A percentile compares a stretch with the other conserved stretches of the same genome.
Conservation (phyloP, 2,888 invertebrate species). For the Morinoia aosen region DNA sequence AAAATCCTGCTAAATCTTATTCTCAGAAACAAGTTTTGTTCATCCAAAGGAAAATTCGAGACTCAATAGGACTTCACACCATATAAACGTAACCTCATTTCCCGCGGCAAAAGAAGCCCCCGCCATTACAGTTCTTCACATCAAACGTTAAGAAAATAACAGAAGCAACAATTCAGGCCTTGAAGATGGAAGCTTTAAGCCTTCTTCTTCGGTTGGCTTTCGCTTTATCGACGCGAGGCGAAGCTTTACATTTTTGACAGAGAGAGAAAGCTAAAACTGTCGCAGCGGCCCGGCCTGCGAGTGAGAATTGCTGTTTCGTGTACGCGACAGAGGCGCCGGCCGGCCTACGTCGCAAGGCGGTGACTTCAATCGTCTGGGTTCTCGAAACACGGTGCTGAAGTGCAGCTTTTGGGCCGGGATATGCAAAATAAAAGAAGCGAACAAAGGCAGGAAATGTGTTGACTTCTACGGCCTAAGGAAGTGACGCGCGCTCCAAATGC, state of each 20-base stretch:
- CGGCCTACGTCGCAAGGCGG: background rate
- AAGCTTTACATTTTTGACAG: slow-evolving; percentile 51
- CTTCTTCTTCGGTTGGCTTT: slow-evolving; percentile 7
- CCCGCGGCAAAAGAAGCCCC: background rate
- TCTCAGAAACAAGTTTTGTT: background rate
- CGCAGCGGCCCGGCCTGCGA: background rate
- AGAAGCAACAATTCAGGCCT: background rate
- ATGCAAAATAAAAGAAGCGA: background rate
- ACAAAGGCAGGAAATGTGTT: background rate
- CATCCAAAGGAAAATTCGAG: background rate
- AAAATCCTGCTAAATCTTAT: background rate
- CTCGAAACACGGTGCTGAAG: background rate
- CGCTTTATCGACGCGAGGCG: slow-evolving; percentile 38
- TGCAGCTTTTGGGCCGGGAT: background rate
- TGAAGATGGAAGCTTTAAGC: slow-evolving; percentile 19
- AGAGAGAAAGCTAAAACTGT: background rate
- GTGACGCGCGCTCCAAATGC: background rate
- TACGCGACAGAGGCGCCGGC: background rate
- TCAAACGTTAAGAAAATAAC: slow-evolving; percentile 12
- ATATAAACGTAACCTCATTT: background rate
- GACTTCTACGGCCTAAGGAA: background rate
- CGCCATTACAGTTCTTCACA: background rate
- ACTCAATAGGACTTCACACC: background rate
- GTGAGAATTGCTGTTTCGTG: slow-evolving; percentile 30
- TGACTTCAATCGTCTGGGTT: background rate